Conservation (phyloP, 2,113 vertebrate species). For the Pongo abelii region DNA sequence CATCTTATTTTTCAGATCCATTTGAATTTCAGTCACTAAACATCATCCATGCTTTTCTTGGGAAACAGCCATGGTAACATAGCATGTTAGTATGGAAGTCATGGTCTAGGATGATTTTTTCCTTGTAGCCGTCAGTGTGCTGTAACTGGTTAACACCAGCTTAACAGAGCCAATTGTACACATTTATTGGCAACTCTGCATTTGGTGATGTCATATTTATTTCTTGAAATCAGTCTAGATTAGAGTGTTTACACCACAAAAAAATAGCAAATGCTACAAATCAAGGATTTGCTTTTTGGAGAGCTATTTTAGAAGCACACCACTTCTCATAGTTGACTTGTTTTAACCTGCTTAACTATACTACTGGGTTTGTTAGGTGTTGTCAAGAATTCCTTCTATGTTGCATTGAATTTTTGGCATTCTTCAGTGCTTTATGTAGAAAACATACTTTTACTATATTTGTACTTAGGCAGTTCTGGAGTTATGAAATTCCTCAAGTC, state of each 20-base stretch:
- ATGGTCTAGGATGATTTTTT: neutral
- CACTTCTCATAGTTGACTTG: neutral
- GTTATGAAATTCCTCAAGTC: neutral
- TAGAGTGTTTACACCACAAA: neutral
- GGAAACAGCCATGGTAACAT: neutral
- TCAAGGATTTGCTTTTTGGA: neutral
- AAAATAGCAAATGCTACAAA: neutral
- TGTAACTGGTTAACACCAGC: neutral
- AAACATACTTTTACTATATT: neutral
- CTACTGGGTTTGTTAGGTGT: neutral
- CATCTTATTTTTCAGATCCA: neutral
- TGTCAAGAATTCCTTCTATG: neutral
- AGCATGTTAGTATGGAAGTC: neutral
- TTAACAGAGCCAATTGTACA: neutral
- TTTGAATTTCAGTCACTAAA: neutral
- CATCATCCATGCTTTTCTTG: neutral
- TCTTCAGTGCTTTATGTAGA: neutral
- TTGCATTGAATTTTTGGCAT: neutral
- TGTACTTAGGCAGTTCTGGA: neutral
- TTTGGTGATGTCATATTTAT: neutral
- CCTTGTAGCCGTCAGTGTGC: neutral
- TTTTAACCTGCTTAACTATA: neutral
- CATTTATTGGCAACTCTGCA: neutral
- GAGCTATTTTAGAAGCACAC: neutral
- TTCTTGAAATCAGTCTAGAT: neutral